These are phyloP conservation scores for Drosophila atroscutellata DNA, from an alignment of 2,888 invertebrate genomes.

Conservation along the genomic window DNA sequence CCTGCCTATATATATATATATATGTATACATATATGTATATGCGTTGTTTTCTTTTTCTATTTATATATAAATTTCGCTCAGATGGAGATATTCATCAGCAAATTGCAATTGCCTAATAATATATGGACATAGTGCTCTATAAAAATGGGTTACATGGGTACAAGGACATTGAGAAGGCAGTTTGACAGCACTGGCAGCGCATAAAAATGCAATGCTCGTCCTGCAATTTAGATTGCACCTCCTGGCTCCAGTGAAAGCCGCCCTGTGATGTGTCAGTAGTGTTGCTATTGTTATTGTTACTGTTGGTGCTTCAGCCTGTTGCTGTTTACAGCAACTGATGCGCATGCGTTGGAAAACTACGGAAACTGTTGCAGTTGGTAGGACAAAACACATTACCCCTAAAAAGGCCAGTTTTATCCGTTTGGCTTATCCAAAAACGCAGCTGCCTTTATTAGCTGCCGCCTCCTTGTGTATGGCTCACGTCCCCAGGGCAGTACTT, in stretches of 20 bases:
- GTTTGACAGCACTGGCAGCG: slow-evolving; percentile 56
- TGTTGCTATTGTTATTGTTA: slow-evolving; percentile 23
- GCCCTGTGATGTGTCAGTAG: slow-evolving; percentile 7
- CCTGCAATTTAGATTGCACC: slow-evolving; percentile 61
- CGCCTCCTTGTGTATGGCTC: slow-evolving; percentile 43
- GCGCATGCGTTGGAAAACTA: slow-evolving; percentile 71
- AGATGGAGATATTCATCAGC: slow-evolving; percentile 2
- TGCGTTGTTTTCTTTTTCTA: not conserved
- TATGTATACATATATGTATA: no score
- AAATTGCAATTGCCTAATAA: slow-evolving; percentile 27
- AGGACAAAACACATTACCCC: slow-evolving; percentile 69
- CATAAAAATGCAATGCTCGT: slow-evolving; percentile 67
- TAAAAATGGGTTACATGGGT: slow-evolving; percentile 44
- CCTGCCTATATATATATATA: no score
- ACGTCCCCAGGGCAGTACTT: slow-evolving; percentile 60
- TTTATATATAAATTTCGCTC: not conserved
- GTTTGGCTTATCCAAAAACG: slow-evolving; percentile 65
- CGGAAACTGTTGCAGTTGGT: slow-evolving; percentile 72
- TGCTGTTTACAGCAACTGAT: slow-evolving; percentile 48
- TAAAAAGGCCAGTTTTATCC: slow-evolving; percentile 67
- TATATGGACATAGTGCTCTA: slow-evolving; percentile 27
- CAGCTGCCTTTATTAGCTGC: slow-evolving; percentile 58
- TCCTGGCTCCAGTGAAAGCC: slow-evolving; percentile 35
- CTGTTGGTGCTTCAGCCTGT: slow-evolving; percentile 62
- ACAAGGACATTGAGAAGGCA: slow-evolving; percentile 52